These are phyloP conservation scores for Canis aureus DNA, from an alignment of 2,113 vertebrate species.

Conservation along the genomic window DNA sequence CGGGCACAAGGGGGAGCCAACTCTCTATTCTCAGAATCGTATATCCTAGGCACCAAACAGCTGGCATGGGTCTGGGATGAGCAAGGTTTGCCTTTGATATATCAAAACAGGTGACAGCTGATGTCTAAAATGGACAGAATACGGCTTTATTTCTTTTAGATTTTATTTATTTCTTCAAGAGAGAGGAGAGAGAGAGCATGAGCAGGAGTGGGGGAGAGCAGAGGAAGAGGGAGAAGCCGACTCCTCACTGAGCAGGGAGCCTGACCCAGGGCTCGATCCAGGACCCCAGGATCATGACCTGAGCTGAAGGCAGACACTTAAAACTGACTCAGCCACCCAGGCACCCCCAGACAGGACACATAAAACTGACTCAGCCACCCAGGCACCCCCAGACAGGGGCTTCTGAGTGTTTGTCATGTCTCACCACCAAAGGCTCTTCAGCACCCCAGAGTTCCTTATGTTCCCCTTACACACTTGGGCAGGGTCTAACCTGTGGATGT, in stretches of 20 bases:
- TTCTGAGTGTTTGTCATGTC: not conserved
- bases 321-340: too few relatives aligned
- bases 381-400: not conserved
- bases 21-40: not conserved
- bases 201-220: too few relatives aligned
- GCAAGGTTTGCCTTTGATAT: not conserved
- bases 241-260: too few relatives aligned
- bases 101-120: not conserved
- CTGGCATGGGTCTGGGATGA: not conserved
- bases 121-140: not conserved
- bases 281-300: too few relatives aligned
- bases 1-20: conserved; percentile 53
- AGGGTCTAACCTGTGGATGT: not conserved
- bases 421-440: not conserved
- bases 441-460: not conserved
- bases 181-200: too few relatives aligned
- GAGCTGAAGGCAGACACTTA: too few relatives aligned
- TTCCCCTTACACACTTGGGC: not conserved
- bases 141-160: too few relatives aligned
- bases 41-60: not conserved
- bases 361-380: too few relatives aligned
- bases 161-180: too few relatives aligned
- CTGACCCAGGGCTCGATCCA: too few relatives aligned
- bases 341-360: too few relatives aligned
- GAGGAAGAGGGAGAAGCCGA: too few relatives aligned